These are phyloP conservation scores for Diacarnus erythraeanus DNA, from an alignment of 37 sponge, comb jelly and placozoan species.

Conservation along the genomic window DNA sequence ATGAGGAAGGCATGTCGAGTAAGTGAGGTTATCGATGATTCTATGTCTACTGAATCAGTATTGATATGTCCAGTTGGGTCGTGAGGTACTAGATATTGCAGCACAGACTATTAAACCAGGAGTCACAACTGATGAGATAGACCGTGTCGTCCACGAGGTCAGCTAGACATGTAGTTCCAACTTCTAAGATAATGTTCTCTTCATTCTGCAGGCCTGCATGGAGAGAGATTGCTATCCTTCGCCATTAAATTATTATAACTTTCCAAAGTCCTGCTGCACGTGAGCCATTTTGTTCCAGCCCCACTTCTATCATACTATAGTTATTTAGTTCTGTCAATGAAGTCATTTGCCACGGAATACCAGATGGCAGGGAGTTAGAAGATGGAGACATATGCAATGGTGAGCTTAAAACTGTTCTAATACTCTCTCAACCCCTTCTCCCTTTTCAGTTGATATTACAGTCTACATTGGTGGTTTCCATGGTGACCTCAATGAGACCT, in stretches of 20 bases:
- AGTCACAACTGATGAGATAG: conserved; percentile 89
- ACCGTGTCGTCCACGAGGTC: conserved; percentile 86
- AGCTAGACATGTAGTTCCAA: background rate
- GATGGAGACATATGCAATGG: conserved; percentile 96
- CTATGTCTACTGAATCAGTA: background rate
- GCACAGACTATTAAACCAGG: conserved; percentile 61
- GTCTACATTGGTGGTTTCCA: conserved; percentile 89
- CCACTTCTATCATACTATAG: background rate
- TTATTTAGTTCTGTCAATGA: conserved; percentile 89
- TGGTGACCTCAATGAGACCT: conserved; percentile 97
- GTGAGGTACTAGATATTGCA: conserved; percentile 91
- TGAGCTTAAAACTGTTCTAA: background rate
- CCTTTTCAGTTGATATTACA: conserved; percentile 73
- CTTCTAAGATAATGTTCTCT: background rate
- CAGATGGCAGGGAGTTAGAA: conserved; percentile 82
- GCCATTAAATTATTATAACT: conserved; percentile 91
- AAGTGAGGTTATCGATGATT: conserved; percentile 3
- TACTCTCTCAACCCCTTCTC: background rate
- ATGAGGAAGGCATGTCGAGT: conserved; percentile 76
- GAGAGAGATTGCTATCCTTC: conserved; percentile 95
- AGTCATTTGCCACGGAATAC: conserved; percentile 97
- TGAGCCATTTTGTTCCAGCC: conserved; percentile 24
- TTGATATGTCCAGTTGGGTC: conserved; percentile 52
- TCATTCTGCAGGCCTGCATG: conserved; percentile 63
- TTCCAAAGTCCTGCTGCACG: conserved; percentile 97